Evolutionary conservation across 2,113 vertebrate genomes (phyloP), one percentile per base, ranked within the genome.

Genomic region (Festucalex cinctus): DNA sequence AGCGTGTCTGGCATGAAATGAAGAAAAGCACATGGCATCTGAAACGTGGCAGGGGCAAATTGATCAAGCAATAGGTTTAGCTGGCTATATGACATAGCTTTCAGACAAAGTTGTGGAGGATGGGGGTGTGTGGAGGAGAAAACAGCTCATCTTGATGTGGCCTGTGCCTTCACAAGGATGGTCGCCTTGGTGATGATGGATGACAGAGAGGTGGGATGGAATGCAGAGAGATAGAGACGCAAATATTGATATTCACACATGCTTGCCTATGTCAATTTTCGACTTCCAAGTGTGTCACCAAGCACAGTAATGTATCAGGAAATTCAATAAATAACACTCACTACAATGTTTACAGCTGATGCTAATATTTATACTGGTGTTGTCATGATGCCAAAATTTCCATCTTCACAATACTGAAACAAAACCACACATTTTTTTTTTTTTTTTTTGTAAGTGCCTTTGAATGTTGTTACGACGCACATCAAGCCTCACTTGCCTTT

Each of bases 111-210:
- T 71, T 70, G 32, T 69, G 28, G 67, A 56, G 49, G 59, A 51
- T 37, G 19, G 44, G 43, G 28, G 32, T 6, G 46, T 13, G 9
- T 41, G 28, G 37, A 63, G 17, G 17, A 39, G 26, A 19, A 63
- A 67, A 69, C 69, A 57, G 81, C 73, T 75, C 63, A 82, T 82
- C 76, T 80, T 81, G 77, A 65, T 70, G 71, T 74, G 68, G 73
- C 51, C 69, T 72, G 72, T 39, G 53, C 53, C 22, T 76, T 82
- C 68, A 51, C 14, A 1, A n/a, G 24, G 57, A 53, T 36, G 65
- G 85, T 83, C 67, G 70, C 79, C 81, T 73, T 81, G 75, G 80
- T 81, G 76, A 83, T 84, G 76, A 83, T 77, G 76, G 74, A 87
- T 81, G 81, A 69, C 72, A 76, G 24, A 41, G 54, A 79, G 63